Base-by-base conservation (phyloP, 2,888 invertebrate genomes). In the Drepanosiphum platanoidis region DNA sequence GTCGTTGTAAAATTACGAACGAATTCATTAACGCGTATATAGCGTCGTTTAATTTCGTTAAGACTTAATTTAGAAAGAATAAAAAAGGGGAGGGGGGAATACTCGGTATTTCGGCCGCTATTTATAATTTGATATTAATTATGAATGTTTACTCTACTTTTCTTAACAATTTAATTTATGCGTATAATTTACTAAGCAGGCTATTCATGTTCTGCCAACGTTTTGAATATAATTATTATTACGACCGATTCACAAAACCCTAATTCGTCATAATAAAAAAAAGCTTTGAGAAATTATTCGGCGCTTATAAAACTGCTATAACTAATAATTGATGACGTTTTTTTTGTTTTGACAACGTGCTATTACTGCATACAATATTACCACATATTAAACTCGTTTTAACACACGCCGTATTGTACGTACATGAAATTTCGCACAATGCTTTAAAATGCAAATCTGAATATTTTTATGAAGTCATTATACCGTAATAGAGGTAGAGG, bases 211-310 rank as follows among this genome's bases (percentile, higher is more conserved):
- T 75, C 11, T 11, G 30, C 27, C 3, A 64, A 27, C 64, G 5
- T 64, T 64, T 75, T 27, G 75, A 36, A 75, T 58, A 61, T 22
- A 74, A 75, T 75, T 36, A 75, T 75, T 58, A 58, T n/a, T 34
- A 34, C 68, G 22, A 30, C 42, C 66, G 32, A 46, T 46, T 79
- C 42, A 46, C 66, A 42, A 42, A n/a, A 66, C n/a, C 77, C 36
- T 18, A 77, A 75, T 39, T 4, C 18, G 27, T 39, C n/a, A 11
- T n/a, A n/a, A n/a, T n/a, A n/a, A n/a, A n/a, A n/a, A 5, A 46
- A 7, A 13, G 15, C 42, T n/a, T 61, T 61, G 64, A 77, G 66
- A 77, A 32, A 66, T 66, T 32, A 79, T 46, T 66, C 22, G 22
- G 39, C 22, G 27, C 39, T 77, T 22, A 61, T 32, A 77, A 61